Percentiles rank a stretch among this genome's conserved stretches.
These are phyloP conservation scores for Carassius carassius DNA, from an alignment of 2,113 vertebrate genomes.

Conservation along the genomic window DNA sequence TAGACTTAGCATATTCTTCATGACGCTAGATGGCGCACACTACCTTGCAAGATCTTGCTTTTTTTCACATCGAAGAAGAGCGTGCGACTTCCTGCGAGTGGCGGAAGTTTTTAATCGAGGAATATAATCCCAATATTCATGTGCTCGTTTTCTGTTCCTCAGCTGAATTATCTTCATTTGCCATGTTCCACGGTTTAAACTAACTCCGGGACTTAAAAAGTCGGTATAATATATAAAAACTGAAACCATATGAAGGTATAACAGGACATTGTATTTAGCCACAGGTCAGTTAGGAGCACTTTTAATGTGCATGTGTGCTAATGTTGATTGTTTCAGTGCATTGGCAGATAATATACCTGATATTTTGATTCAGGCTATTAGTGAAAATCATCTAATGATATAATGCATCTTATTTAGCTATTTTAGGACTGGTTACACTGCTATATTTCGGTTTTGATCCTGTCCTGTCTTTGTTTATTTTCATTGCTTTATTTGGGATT, in stretches of 20 bases:
- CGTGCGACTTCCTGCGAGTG: slow-evolving; percentile 25
- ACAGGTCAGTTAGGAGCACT: not conserved
- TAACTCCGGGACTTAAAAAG: slow-evolving; percentile 10
- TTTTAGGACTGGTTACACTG: not conserved
- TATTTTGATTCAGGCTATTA: not conserved
- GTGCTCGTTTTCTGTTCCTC: not conserved
- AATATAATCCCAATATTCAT: slow-evolving; percentile 2
- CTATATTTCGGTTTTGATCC: not conserved
- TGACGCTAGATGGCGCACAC: slow-evolving; percentile 24
- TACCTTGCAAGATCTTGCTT: not conserved
- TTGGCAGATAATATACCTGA: not conserved
- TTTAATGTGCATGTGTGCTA: not conserved
- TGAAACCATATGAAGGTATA: not conserved
- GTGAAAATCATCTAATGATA: not conserved
- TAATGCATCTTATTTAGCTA: not conserved
- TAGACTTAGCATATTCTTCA: not conserved
- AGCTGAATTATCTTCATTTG: not conserved
- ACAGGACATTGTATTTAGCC: slow-evolving; percentile 2
- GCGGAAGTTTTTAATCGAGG: slow-evolving; percentile 50
- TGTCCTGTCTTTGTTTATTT: not conserved
- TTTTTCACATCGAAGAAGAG: not conserved
- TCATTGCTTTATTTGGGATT: not conserved
- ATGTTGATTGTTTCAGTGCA: not conserved
- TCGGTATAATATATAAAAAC: not conserved
- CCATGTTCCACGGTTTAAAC: slow-evolving; percentile 13